A percentile compares a stretch with the other conserved stretches of the same genome.
Conservation (phyloP, 2,888 invertebrate species). For the Temnothorax rugatulus region DNA sequence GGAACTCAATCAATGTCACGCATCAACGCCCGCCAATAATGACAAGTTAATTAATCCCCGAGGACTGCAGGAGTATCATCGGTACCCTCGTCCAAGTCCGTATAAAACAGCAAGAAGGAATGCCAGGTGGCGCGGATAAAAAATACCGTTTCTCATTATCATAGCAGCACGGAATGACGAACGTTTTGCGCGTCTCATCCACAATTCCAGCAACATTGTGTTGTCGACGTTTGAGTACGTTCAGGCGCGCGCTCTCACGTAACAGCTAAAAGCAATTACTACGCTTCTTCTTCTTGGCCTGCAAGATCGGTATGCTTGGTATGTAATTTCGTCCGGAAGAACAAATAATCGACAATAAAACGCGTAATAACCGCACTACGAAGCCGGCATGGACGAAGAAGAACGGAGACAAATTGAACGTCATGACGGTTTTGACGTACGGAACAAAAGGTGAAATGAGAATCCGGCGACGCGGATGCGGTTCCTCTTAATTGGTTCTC, state of each 20-base stretch:
- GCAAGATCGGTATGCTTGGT: constrained; percentile 61
- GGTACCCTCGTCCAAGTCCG: not conserved
- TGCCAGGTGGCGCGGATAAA: constrained; percentile 23
- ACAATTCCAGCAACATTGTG: constrained; percentile 62
- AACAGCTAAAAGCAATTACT: constrained; percentile 74
- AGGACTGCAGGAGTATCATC: constrained; percentile 1
- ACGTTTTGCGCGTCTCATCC: constrained; percentile 38
- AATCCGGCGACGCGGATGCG: not conserved
- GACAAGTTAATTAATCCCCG: constrained; percentile 36
- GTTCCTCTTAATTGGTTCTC: constrained; percentile 18
- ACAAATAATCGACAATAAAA: constrained; percentile 72
- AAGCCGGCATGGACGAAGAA: constrained; percentile 37
- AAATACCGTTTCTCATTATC: constrained; percentile 37
- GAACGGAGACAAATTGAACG: constrained; percentile 69
- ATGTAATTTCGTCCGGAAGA: constrained; percentile 69
- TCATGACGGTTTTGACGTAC: constrained; percentile 48
- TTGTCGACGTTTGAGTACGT: constrained; percentile 56
- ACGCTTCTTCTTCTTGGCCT: constrained; percentile 68
- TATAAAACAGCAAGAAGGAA: not conserved
- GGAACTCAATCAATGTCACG: not conserved
- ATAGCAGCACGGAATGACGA: constrained; percentile 25
- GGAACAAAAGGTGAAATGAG: constrained; percentile 60
- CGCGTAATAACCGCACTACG: constrained; percentile 46
- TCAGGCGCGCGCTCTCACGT: constrained; percentile 60
- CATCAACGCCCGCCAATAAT: not conserved